Conservation (phyloP, 2,888 invertebrate genomes). For the Baccha elongata region DNA sequence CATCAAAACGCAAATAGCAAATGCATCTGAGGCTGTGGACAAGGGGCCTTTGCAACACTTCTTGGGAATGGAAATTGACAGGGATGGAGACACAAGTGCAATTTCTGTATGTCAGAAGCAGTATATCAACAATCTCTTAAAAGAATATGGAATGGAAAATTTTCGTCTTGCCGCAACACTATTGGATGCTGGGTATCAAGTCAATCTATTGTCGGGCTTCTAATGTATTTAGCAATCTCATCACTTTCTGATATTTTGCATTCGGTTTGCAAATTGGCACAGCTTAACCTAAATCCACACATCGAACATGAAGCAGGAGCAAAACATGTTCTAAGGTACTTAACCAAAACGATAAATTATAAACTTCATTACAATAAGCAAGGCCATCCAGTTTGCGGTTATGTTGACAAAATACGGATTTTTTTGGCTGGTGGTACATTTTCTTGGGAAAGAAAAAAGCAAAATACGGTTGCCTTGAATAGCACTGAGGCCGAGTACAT, state of each 20-base stretch:
- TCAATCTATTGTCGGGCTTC: conserved; percentile 59
- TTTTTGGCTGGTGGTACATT: conserved; percentile 53
- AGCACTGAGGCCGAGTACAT: conserved; percentile 47
- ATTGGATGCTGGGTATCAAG: conserved; percentile 15
- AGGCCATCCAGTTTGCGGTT: conserved; percentile 50
- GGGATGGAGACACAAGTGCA: conserved; percentile 6
- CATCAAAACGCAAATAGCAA: background rate
- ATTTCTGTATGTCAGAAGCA: conserved; percentile 28
- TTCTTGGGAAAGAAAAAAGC: conserved; percentile 68
- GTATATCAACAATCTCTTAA: conserved; percentile 3
- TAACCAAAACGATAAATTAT: conserved; percentile 57
- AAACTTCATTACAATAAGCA: conserved; percentile 63
- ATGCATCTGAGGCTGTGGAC: conserved; percentile 1
- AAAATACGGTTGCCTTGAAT: conserved; percentile 46
- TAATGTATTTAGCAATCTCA: conserved; percentile 67
- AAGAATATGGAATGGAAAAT: conserved; percentile 5
- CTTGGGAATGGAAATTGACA: conserved; percentile 14
- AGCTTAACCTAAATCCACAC: conserved; percentile 71
- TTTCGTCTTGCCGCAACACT: conserved; percentile 10
- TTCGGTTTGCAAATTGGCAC: conserved; percentile 43
- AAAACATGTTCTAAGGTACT: conserved; percentile 66
- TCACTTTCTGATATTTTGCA: conserved; percentile 58
- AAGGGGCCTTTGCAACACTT: conserved; percentile 9
- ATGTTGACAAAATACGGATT: conserved; percentile 69
- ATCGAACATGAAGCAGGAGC: conserved; percentile 70